These are phyloP conservation scores for Drosophila nr. medialis DNA, from an alignment of 2,888 invertebrate species.

Conservation along the genomic window DNA sequence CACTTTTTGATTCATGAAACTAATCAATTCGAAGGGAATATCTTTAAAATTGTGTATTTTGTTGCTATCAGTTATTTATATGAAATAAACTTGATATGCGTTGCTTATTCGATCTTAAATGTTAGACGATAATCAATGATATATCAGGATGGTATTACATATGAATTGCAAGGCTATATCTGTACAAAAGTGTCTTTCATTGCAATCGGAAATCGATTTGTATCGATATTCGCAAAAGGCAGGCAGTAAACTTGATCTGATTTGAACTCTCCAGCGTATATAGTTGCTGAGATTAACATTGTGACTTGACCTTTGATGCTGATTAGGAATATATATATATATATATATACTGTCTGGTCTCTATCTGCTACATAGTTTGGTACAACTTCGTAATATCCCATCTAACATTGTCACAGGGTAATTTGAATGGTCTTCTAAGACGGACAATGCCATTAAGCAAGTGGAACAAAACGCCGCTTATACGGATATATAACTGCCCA, in stretches of 20 bases:
- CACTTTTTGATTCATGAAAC: neutral
- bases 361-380: neutral
- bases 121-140: neutral
- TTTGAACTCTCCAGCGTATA: too few species aligned
- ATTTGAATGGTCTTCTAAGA: neutral
- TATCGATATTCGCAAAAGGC: neutral
- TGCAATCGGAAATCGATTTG: neutral
- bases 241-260: too few species aligned
- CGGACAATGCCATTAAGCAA: conserved; percentile 30
- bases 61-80: too few species aligned
- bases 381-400: neutral
- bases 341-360: neutral
- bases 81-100: too few species aligned
- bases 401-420: neutral
- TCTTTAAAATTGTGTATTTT: neutral
- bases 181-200: neutral
- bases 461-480: conserved; percentile 25
- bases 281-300: neutral
- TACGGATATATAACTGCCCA: conserved; percentile 5
- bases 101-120: neutral
- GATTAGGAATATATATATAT: neutral
- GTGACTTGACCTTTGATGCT: neutral
- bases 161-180: neutral
- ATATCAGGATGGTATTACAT: neutral
- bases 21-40: neutral